Evolutionary conservation across 2,797 vertebrate species (phyloP).

Genomic region (Distichodus sexfasciatus): DNA sequence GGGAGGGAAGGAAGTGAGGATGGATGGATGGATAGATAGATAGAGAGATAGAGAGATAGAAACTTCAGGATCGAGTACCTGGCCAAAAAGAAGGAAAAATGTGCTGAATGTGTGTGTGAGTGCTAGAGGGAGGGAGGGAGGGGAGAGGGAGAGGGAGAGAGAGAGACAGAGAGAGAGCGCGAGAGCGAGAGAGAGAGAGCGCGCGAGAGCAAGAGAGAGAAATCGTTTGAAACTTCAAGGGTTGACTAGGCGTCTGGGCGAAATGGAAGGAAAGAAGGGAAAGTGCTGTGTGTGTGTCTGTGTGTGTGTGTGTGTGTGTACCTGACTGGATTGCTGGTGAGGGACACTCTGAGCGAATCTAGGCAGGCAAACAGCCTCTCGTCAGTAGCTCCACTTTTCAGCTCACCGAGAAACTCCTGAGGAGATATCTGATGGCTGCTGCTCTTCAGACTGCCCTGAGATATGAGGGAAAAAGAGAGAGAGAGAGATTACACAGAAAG

Average conservation of each 20-base stretch:
- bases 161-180: too few relatives aligned
- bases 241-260: background rate
- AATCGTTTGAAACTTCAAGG: background rate
- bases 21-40: slow-evolving; percentile 54
- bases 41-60: too few relatives aligned
- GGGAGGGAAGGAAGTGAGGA: background rate
- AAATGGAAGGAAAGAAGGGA: background rate
- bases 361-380: slow-evolving; percentile 89
- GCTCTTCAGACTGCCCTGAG: slow-evolving; percentile 86
- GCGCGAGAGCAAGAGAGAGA: too few relatives aligned
- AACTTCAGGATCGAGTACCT: too few relatives aligned
- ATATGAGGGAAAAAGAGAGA: slow-evolving; percentile 7
- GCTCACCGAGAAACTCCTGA: slow-evolving; percentile 91
- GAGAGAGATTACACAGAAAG: background rate
- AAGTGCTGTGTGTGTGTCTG: background rate
- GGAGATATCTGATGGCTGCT: slow-evolving; percentile 86
- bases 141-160: too few relatives aligned
- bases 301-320: slow-evolving; percentile 58
- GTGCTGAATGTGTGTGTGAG: background rate
- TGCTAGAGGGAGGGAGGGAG: too few relatives aligned
- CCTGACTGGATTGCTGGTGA: slow-evolving; percentile 99
- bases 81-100: background rate
- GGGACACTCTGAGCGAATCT: slow-evolving; percentile 91
- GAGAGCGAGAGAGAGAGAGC: too few relatives aligned
- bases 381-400: slow-evolving; percentile 85